Evolutionary conservation across 2,113 vertebrate genomes (phyloP), one percentile per base, ranked within the genome.

Genomic region (Crotalus horridus): DNA sequence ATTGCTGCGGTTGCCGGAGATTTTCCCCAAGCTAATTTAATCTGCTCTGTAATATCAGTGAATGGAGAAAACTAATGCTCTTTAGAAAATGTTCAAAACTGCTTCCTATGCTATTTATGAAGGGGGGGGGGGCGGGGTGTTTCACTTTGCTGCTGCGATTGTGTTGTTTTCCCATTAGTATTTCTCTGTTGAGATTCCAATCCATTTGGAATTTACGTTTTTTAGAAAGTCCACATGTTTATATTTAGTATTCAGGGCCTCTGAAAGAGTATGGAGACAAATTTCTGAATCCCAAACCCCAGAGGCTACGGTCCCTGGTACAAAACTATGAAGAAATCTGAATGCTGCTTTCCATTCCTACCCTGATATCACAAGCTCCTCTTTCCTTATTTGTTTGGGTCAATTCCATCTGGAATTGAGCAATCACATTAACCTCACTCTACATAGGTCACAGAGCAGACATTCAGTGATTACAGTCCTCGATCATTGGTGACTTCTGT

Each of bases 381-480:
- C 23, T 90, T 58, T 81, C 88, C 88, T 64, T 43, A 58, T 56
- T 90, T 90, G 59, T 58, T 43, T n/a, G 55, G 81, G 74, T 46
- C 88, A 54, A 26, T 93, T 90, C 97, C 91, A 98, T 95, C n/a
- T 98, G 98, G 74, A 94, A 87, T 81, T 89, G 53, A 20, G 89
- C 69, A 85, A 48, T 53, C 46, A 89, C 87, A 91, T 89, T 93
- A 91, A 91, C 87, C 90, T 91, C 69, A 64, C 91, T 93, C 74
- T 91, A 48, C 87, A 89, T 74, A 93, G 55, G 87, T 56, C 93
- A 91, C 55, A 33, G 48, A 56, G 69, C 85, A 93, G 89, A 33
- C 86, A 91, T 61, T 51, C 17, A 33, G 58, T 55, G 33, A 39
- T 55, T 88, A 46, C 48, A 61, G 48, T 69, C 51, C 33, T 85